phyloP scores from a whole-genome alignment of 2,888 invertebrate species.

The Lamproptera curius region DNA sequence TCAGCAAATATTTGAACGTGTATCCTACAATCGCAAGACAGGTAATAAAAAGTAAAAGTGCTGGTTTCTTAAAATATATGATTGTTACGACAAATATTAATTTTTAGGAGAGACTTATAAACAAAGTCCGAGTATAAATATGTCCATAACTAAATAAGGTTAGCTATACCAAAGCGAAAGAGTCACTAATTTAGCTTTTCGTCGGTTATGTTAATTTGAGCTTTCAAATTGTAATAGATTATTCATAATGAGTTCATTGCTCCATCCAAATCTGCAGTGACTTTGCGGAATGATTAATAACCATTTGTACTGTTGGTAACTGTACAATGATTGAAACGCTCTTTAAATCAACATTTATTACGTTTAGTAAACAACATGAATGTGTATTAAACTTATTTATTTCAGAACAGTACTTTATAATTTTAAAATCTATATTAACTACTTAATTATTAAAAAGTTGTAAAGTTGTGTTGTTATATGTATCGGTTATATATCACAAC shows the following conservation, averaged over 20 bases:
- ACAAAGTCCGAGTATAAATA: not conserved
- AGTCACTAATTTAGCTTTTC: not conserved
- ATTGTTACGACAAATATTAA: not conserved
- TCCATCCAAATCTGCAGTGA: slow-evolving; percentile 3
- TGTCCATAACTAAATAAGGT: not conserved
- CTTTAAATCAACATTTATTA: no score
- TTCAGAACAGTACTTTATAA: no score
- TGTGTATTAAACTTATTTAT: no score
- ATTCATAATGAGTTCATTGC: slow-evolving; percentile 9
- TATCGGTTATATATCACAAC: no score
- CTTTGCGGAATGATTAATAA: slow-evolving; percentile 9
- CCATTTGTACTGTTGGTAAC: slow-evolving; percentile 10
- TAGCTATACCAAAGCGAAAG: not conserved
- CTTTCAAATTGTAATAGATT: not conserved
- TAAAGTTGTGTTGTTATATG: no score
- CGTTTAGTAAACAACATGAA: no score
- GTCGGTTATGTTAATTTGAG: not conserved
- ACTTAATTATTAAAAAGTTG: no score
- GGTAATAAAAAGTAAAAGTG: no score
- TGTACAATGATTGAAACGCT: no score
- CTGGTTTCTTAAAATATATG: not conserved
- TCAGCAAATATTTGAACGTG: no score
- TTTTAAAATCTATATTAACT: no score
- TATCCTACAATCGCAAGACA: no score
- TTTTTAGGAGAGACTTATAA: not conserved